Evolutionary conservation across 64 coral and sea anemone species (phyloP), one percentile per base, ranked within the genome.

Genomic region (Stichodactyla mertensii): DNA sequence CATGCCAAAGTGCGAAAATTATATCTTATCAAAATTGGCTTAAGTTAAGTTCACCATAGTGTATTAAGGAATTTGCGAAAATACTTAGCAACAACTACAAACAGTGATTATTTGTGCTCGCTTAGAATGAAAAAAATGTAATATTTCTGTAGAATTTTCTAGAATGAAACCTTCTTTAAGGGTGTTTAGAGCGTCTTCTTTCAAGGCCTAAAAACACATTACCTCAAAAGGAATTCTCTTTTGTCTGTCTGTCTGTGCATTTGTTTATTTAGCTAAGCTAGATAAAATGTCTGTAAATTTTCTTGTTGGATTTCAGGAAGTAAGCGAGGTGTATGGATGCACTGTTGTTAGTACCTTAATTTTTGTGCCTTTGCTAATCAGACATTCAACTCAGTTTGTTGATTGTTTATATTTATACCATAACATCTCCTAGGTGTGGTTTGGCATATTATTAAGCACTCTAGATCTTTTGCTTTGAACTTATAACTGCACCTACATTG

Each of bases 81-180:
- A 55, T 45, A 59, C 74, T 69, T 84, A 71, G 8, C 61, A 26
- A 89, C 88, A 89, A 66, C 88, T 77, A 74, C 69, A 74, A 74
- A 74, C 22, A 74, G 27, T 13, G 4, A 74, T 27, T n/a, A 74
- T 74, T 31, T 27, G 27, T 74, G 69, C 69, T 31, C 1, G 8
- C 4, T 31, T 74, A 74, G 10, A 27, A 26, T 27, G 24, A 27
- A 19, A n/a, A 27, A 27, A 6, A 26, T 4, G 13, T 31, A 31
- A 58, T 15, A 45, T 45, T 66, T 66, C 22, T n/a, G 0, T 23
- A 66, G 69, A 74, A 74, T 74, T n/a, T 74, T 74, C 69, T 74
- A 31, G 22, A 74, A 74, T 28, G n/a, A 10, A 74, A 31, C 10
- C 11, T 74, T 71, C 23, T 71, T 52, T 45, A 26, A 9, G 23